Evolutionary conservation across 2,797 vertebrate species (phyloP).

Genomic region (Tragelaphus oryx): DNA sequence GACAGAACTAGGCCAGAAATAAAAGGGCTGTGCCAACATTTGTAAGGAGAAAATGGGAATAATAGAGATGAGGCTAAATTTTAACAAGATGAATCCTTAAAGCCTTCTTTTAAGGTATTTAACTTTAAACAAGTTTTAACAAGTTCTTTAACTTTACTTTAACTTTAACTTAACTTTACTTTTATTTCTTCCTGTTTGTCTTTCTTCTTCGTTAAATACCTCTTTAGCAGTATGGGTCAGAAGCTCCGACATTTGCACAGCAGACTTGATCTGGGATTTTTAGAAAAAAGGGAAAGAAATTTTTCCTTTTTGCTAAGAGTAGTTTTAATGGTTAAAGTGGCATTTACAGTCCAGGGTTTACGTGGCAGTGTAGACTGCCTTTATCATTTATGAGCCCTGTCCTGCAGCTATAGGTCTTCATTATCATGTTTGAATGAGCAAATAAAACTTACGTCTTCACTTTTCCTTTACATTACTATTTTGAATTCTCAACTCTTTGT

Average conservation of each 20-base stretch:
- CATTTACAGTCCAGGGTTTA: background rate
- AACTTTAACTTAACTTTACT: background rate
- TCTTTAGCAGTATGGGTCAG: background rate
- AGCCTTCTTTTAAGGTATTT: background rate
- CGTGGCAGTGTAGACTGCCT: background rate
- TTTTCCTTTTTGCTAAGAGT: background rate
- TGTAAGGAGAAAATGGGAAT: background rate
- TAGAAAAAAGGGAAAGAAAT: background rate
- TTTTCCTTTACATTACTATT: background rate
- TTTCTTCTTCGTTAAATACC: background rate
- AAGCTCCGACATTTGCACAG: background rate
- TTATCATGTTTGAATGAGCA: background rate
- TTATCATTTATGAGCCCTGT: background rate
- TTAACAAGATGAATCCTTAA: background rate
- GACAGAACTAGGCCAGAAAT: background rate
- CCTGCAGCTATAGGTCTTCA: background rate
- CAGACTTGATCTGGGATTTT: background rate
- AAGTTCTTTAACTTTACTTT: too few relatives aligned
- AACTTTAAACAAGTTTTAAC: too few relatives aligned
- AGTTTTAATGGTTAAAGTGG: background rate
- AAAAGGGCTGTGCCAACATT: background rate
- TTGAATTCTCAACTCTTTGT: background rate
- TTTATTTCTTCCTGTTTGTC: background rate
- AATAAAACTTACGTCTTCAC: background rate
- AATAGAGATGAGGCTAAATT: background rate